Base-by-base conservation (phyloP, 2,113 vertebrate genomes). In the Rhinoptilus africanus region DNA sequence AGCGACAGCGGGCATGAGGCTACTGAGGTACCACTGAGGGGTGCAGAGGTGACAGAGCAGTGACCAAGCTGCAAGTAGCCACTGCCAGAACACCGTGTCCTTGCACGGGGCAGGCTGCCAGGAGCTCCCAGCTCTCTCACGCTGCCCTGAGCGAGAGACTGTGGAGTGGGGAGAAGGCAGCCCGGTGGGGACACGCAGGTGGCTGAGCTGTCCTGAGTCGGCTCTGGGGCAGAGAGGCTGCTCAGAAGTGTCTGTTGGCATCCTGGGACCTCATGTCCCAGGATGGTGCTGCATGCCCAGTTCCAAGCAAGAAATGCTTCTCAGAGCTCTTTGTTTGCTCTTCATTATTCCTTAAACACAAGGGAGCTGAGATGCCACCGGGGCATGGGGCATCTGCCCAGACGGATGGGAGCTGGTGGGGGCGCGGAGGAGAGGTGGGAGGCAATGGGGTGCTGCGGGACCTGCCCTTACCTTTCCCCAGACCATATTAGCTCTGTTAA, bases 1-100 rank as follows among this genome's bases (percentile, higher is more conserved):
- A 76, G 99, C 99, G 34, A 99, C 99, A 0, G 99, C 99, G 12
- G 99, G 99, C 89, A 99, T 99, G 99, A 98, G 99, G 93, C 98
- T 99, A 4, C 97, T 99, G 89, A 96, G 98, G 99, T 99, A 98
- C 86, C 0, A 5, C 39, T 63, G 78, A 18, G 82, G 79, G 62
- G 12, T 1, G 0, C 0, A 1, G n/a, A 43, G 41, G 37, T 34
- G 56, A 53, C 4, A 1, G 68, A 73, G 68, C 39, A 69, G 62
- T 3, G 12, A 23, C n/a, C 1, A 2, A 53, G 45, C 53, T 74
- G 67, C 41, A 21, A 64, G 9, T n/a, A 77, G 47, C 48, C 39
- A 4, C n/a, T 62, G 68, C 51, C 79, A 88, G 74, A 28, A 16
- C 26, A 41, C 30, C 16, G 39, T 3, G 43, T 53, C 63, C 59